Evolutionary conservation across 2,888 invertebrate species (phyloP).

Genomic region (Dynastes maya): DNA sequence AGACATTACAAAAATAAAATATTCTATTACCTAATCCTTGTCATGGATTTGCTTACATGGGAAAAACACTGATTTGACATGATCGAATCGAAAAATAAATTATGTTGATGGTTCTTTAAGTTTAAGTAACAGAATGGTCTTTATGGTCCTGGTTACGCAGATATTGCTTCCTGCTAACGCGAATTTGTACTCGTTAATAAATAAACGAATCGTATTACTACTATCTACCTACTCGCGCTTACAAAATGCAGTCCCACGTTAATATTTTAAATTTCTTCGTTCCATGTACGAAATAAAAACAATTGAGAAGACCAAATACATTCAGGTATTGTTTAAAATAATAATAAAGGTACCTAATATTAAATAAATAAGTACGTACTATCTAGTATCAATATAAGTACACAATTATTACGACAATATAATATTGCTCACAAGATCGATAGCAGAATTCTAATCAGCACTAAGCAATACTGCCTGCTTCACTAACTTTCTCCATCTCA

Average conservation of each 20-base stretch:
- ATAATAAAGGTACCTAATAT: slow-evolving; percentile 9
- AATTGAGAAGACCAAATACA: slow-evolving; percentile 13
- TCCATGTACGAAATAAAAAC: neutral
- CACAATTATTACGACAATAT: slow-evolving; percentile 9
- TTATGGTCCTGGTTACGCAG: neutral
- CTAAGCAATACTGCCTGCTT: slow-evolving; percentile 49
- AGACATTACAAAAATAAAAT: slow-evolving; percentile 29
- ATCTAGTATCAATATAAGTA: slow-evolving; percentile 34
- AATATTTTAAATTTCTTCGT: neutral
- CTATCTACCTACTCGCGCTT: neutral
- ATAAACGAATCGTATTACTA: slow-evolving; percentile 1
- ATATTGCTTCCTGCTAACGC: neutral
- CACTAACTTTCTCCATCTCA: slow-evolving; percentile 66
- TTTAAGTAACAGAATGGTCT: neutral
- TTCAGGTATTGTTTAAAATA: slow-evolving; percentile 21
- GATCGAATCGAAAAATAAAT: slow-evolving; percentile 5
- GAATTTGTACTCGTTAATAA: neutral
- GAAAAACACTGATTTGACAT: neutral
- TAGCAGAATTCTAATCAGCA: neutral
- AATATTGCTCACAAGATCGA: slow-evolving; percentile 24
- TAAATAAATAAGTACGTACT: slow-evolving; percentile 32
- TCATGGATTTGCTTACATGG: slow-evolving; percentile 13
- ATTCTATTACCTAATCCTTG: slow-evolving; percentile 17
- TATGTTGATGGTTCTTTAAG: neutral
- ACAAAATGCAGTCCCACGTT: neutral